Evolutionary conservation across 2,797 vertebrate genomes (phyloP).

Genomic region (Sebastes kiyomatsui): DNA sequence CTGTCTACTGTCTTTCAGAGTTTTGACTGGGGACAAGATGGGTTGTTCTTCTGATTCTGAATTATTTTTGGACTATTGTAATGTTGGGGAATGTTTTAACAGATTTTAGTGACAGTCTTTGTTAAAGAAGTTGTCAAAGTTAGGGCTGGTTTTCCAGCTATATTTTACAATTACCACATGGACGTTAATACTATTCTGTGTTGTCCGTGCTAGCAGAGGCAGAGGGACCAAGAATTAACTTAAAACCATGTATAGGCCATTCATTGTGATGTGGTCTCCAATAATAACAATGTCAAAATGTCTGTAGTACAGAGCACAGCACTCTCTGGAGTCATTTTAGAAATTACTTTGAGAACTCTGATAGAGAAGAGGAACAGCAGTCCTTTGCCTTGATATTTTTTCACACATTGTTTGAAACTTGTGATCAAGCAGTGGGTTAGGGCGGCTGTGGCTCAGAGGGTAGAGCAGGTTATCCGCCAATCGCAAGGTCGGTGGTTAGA

Average conservation of each 20-base stretch:
- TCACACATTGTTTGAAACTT: background rate
- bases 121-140: background rate
- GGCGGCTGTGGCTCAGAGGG: too few relatives aligned
- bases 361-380: background rate
- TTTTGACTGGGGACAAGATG: slow-evolving; percentile 19
- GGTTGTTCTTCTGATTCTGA: background rate
- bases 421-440: background rate
- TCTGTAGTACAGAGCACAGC: background rate
- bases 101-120: background rate
- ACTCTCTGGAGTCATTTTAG: background rate
- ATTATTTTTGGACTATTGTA: background rate
- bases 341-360: background rate
- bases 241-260: background rate
- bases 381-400: background rate
- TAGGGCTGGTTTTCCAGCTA: background rate
- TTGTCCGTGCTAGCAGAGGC: background rate
- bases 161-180: background rate
- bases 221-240: background rate
- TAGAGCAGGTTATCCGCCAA: too few relatives aligned
- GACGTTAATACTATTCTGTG: background rate
- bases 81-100: background rate
- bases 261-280: background rate
- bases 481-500: too few relatives aligned
- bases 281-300: background rate
- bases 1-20: slow-evolving; percentile 1